These are phyloP conservation scores for Berghia stephanieae DNA, from an alignment of 1,140 invertebrate species.

Conservation along the genomic window DNA sequence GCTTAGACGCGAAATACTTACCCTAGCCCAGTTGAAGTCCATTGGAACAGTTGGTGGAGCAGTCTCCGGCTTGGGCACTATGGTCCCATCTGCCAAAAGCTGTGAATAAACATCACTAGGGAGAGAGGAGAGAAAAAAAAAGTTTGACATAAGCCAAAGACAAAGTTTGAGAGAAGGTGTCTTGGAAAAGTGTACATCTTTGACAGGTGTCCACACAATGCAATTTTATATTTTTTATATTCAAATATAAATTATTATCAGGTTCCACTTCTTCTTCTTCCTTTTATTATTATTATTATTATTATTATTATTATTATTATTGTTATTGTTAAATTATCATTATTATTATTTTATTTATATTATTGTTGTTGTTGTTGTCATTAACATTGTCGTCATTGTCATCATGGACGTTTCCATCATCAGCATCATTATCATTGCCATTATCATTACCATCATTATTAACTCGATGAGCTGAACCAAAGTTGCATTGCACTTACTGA, in stretches of 20 bases:
- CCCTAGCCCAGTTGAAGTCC: constrained; percentile 98
- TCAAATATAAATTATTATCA: too few relatives aligned
- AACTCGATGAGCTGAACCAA: too few relatives aligned
- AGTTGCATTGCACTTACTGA: constrained; percentile 67
- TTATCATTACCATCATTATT: not conserved
- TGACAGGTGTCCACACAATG: not conserved
- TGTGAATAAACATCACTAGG: constrained; percentile 78
- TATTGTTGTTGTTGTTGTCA: too few relatives aligned
- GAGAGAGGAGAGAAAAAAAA: constrained; percentile 42
- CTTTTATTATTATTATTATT: too few relatives aligned
- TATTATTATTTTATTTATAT: too few relatives aligned
- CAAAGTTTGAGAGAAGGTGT: not conserved
- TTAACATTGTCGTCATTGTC: too few relatives aligned
- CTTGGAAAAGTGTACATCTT: not conserved
- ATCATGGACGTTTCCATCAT: too few relatives aligned
- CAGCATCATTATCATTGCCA: too few relatives aligned
- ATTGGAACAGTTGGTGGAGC: constrained; percentile 99
- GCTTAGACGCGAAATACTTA: constrained; percentile 69
- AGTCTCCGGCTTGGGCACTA: constrained; percentile 88
- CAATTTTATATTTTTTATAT: too few relatives aligned
- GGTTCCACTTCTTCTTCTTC: too few relatives aligned
- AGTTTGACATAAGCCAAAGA: not conserved
- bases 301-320: too few relatives aligned
- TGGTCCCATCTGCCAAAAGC: constrained; percentile 82
- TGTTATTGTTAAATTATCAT: too few relatives aligned